Evolutionary conservation across 1,140 invertebrate species (phyloP).

Genomic region (Drosophila lini): DNA sequence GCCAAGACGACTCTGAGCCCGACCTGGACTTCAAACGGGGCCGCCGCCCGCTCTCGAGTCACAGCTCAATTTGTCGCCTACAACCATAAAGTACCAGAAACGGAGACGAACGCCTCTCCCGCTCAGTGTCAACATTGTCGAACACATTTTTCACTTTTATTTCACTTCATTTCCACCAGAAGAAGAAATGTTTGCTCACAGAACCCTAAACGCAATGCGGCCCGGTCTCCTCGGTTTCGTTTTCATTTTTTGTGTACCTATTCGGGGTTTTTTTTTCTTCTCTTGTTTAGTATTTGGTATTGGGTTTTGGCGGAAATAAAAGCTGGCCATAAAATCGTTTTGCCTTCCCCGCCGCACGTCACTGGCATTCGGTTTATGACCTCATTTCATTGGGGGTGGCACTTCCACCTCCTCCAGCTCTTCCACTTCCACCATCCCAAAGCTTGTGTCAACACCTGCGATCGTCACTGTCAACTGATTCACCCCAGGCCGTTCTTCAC

Average conservation of each 20-base stretch:
- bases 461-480: conserved; percentile 75
- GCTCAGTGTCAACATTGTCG: conserved; percentile 60
- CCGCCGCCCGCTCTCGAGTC: conserved; percentile 38
- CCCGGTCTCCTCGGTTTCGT: conserved; percentile 37
- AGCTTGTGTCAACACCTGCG: conserved; percentile 62
- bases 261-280: conserved; percentile 25
- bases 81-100: conserved; percentile 69
- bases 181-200: conserved; percentile 57
- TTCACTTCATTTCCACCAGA: conserved; percentile 52
- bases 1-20: conserved; percentile 27
- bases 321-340: conserved; percentile 51
- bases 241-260: conserved; percentile 48
- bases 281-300: conserved; percentile 15
- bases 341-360: conserved; percentile 45
- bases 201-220: conserved; percentile 31
- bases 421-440: background rate
- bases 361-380: conserved; percentile 54
- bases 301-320: conserved; percentile 63
- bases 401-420: conserved; percentile 20
- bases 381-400: conserved; percentile 73
- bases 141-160: conserved; percentile 75
- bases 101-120: conserved; percentile 20
- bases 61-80: conserved; percentile 80
- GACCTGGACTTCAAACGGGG: conserved; percentile 31
- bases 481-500: conserved; percentile 51